Conservation (phyloP, 64 coral and sea anemone species). For the Exaiptasia diaphana region DNA sequence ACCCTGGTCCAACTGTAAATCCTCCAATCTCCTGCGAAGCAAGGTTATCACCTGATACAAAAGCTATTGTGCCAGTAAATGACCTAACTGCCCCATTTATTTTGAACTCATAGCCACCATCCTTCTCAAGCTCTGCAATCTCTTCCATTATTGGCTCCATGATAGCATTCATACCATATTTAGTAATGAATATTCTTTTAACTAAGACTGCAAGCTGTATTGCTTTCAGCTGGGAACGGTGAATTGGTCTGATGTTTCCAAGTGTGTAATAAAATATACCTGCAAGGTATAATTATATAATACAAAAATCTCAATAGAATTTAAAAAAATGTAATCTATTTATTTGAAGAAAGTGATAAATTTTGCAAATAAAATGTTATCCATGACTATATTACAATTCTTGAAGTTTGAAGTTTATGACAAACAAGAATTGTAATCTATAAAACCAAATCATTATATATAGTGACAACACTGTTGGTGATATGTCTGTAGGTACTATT, state of each 20-base stretch:
- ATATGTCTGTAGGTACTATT: no score
- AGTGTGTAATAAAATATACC: slow-evolving; percentile 56
- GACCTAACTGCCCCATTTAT: slow-evolving; percentile 10
- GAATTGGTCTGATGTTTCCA: slow-evolving; percentile 52
- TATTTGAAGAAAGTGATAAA: no score
- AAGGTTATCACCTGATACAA: slow-evolving; percentile 53
- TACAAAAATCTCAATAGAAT: no score
- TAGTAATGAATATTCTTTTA: slow-evolving; percentile 22
- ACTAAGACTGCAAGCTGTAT: slow-evolving; percentile 41
- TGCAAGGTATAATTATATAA: no score
- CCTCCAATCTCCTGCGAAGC: slow-evolving; percentile 52
- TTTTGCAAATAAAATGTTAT: no score
- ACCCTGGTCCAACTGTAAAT: slow-evolving; percentile 19
- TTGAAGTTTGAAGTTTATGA: no score
- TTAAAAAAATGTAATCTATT: no score
- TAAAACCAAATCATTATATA: no score
- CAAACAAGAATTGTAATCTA: no score
- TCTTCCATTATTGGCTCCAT: slow-evolving; percentile 40
- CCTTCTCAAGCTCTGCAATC: slow-evolving; percentile 24
- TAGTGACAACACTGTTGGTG: no score
- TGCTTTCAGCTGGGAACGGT: slow-evolving; percentile 20
- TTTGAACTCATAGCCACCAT: slow-evolving; percentile 39
- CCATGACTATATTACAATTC: no score
- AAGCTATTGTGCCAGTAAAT: slow-evolving; percentile 21
- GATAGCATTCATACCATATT: slow-evolving; percentile 47